phyloP scores from a whole-genome alignment of 2,888 invertebrate species.

The Siphlonurus alternatus region DNA sequence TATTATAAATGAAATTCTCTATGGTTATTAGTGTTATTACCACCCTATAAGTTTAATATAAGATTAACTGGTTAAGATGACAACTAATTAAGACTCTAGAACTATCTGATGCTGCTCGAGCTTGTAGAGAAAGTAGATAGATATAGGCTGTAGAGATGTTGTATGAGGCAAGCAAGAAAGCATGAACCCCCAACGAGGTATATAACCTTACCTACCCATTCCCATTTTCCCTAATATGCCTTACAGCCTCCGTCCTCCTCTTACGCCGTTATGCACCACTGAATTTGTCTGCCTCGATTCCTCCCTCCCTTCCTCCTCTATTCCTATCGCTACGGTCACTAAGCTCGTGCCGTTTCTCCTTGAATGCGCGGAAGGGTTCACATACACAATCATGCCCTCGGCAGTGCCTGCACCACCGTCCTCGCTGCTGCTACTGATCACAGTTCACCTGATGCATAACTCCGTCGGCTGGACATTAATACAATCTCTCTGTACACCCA shows the following conservation, averaged over 20 bases:
- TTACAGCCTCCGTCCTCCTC: neutral
- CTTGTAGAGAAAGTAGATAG: too few relatives aligned
- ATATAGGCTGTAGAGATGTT: neutral
- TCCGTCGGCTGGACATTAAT: too few relatives aligned
- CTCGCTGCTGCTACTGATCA: too few relatives aligned
- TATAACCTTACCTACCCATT: neutral
- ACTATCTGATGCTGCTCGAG: neutral
- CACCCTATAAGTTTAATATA: neutral
- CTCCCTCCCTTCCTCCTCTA: neutral
- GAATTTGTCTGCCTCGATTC: neutral
- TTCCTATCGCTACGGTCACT: neutral
- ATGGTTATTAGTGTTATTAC: neutral
- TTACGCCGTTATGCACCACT: neutral
- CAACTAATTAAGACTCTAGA: neutral
- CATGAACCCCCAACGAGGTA: neutral
- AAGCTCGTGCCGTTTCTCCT: neutral
- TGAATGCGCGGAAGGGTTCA: neutral
- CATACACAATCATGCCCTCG: too few relatives aligned
- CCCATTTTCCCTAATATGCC: too few relatives aligned
- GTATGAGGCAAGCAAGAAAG: neutral
- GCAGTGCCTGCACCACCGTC: too few relatives aligned
- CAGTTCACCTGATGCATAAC: too few relatives aligned
- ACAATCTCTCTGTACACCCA: too few relatives aligned
- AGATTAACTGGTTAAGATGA: neutral
- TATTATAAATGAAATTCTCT: neutral